Percentiles rank a stretch among this genome's conserved stretches.
Evolutionary conservation across 2,797 vertebrate species (phyloP).

Genomic region (Siniperca scherzeri): DNA sequence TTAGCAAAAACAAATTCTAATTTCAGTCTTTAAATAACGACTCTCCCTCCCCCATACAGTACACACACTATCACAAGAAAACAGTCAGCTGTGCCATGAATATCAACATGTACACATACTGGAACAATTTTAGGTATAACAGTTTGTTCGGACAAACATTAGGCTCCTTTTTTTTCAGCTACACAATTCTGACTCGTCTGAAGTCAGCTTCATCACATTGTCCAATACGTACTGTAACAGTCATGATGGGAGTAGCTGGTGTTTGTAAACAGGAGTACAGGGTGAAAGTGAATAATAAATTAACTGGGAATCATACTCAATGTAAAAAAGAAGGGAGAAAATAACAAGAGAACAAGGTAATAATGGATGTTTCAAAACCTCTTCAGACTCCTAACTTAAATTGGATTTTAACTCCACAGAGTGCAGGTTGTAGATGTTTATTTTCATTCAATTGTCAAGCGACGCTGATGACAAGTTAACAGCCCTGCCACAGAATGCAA

Average conservation of each 20-base stretch:
- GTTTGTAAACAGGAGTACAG: constrained; percentile 43
- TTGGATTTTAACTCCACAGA: constrained; percentile 73
- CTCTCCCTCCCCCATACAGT: not conserved
- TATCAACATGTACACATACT: not conserved
- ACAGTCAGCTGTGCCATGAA: not conserved
- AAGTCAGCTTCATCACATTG: constrained; percentile 16
- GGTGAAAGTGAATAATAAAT: constrained; percentile 53
- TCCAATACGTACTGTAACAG: not conserved
- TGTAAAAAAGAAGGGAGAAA: constrained; percentile 35
- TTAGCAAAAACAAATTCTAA: not conserved
- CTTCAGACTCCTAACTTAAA: constrained; percentile 68
- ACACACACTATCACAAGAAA: not conserved
- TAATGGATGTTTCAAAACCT: constrained; percentile 68
- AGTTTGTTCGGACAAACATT: too few relatives aligned
- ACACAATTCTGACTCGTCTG: not conserved
- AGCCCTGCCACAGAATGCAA: constrained; percentile 75
- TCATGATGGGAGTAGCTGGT: constrained; percentile 6
- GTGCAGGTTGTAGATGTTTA: constrained; percentile 70
- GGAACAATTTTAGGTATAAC: too few relatives aligned
- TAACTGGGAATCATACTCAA: constrained; percentile 47
- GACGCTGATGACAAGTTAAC: constrained; percentile 80
- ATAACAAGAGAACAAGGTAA: constrained; percentile 51
- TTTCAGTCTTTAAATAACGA: constrained; percentile 3
- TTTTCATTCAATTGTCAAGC: constrained; percentile 78
- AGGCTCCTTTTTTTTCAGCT: not conserved